phyloP scores from a whole-genome alignment of 2,113 vertebrate species.

The Gila orcuttii region DNA sequence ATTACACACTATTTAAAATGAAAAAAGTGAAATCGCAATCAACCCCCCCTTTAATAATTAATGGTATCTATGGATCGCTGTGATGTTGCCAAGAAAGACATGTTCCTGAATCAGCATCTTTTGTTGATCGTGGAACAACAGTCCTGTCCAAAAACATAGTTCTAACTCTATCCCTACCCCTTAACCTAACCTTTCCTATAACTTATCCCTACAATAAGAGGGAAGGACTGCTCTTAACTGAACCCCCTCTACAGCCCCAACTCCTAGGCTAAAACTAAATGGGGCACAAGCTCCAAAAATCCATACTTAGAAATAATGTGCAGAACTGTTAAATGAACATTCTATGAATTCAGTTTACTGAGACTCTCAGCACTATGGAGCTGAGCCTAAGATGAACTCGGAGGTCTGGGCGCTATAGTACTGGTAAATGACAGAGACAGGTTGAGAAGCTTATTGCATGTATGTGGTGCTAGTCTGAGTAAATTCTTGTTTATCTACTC shows the following conservation, averaged over 20 bases:
- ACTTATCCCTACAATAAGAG: too few relatives aligned
- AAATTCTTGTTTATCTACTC: slow-evolving; percentile 45
- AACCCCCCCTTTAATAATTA: too few relatives aligned
- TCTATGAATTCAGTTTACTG: not conserved
- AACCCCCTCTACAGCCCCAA: not conserved
- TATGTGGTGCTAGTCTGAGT: slow-evolving; percentile 26
- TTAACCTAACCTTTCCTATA: too few relatives aligned
- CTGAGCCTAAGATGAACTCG: not conserved
- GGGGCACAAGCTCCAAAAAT: not conserved
- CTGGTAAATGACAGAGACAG: slow-evolving; percentile 6
- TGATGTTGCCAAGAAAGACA: too few relatives aligned
- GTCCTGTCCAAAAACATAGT: too few relatives aligned
- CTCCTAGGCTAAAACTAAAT: not conserved
- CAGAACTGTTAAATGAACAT: not conserved
- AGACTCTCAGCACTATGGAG: not conserved
- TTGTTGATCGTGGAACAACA: too few relatives aligned
- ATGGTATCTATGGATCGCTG: not conserved
- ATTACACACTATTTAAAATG: too few relatives aligned
- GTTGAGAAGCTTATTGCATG: slow-evolving; percentile 14
- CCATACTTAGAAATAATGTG: not conserved
- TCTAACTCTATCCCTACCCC: too few relatives aligned
- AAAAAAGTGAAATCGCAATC: too few relatives aligned
- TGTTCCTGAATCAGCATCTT: too few relatives aligned
- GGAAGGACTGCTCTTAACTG: not conserved
- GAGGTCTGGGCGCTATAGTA: too few relatives aligned